Conservation (phyloP, 1,140 invertebrate genomes). For the Drosophila santomea region DNA sequence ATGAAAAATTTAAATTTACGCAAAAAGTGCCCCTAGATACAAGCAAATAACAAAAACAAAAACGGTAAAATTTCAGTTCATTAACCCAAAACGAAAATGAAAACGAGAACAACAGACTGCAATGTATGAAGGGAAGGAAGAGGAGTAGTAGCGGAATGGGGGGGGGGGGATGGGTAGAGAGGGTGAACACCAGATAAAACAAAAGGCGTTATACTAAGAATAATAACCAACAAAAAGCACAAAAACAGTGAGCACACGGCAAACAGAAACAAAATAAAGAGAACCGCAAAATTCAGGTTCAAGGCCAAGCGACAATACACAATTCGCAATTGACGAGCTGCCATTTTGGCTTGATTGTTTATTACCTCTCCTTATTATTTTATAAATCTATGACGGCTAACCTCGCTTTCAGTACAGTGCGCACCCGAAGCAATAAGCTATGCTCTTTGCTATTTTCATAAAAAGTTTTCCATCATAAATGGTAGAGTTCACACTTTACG, state of each 20-base stretch:
- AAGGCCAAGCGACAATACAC: slow-evolving; percentile 60
- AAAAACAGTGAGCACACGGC: slow-evolving; percentile 24
- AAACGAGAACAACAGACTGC: slow-evolving; percentile 24
- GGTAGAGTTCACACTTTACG: neutral
- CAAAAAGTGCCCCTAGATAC: slow-evolving; percentile 43
- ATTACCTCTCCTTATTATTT: slow-evolving; percentile 1
- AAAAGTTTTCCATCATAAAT: no score
- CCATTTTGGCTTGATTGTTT: slow-evolving; percentile 24
- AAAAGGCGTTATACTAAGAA: slow-evolving; percentile 65
- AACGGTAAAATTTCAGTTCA: slow-evolving; percentile 44
- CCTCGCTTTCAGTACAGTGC: neutral
- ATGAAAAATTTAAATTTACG: slow-evolving; percentile 38
- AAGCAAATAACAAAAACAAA: slow-evolving; percentile 13
- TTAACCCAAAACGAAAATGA: slow-evolving; percentile 49
- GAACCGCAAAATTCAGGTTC: slow-evolving; percentile 78
- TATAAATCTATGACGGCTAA: slow-evolving; percentile 15
- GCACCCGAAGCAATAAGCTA: neutral
- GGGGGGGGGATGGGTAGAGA: no score
- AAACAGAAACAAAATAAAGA: slow-evolving; percentile 50
- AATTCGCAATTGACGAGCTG: slow-evolving; percentile 19
- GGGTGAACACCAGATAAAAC: slow-evolving; percentile 25
- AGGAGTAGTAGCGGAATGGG: neutral
- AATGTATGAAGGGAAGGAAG: slow-evolving; percentile 20
- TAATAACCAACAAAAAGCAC: slow-evolving; percentile 36
- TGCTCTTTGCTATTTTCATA: no score